Conservation (phyloP, 1,140 invertebrate species). For the Teleogryllus occipitalis region DNA sequence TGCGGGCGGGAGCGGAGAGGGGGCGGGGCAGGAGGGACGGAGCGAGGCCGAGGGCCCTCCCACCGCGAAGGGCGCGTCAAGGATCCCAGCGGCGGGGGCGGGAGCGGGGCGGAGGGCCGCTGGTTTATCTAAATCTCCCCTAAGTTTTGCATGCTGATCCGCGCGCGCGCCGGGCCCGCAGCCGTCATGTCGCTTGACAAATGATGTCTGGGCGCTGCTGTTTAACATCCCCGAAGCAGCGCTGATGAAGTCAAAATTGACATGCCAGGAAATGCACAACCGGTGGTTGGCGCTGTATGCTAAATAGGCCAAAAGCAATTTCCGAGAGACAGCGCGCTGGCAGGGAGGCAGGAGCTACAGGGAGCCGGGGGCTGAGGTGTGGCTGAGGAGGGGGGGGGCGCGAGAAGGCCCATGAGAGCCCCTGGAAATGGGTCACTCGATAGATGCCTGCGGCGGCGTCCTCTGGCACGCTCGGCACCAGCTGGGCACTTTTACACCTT, state of each 20-base stretch:
- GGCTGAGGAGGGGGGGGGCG: no score
- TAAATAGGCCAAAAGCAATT: background rate
- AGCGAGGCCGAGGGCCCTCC: background rate
- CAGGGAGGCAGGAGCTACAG: background rate
- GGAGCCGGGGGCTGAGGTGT: no score
- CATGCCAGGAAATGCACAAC: background rate
- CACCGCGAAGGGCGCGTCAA: background rate
- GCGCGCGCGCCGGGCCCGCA: background rate
- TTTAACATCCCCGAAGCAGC: background rate
- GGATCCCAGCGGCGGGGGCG: background rate
- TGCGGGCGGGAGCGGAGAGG: no score
- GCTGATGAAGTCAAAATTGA: slow-evolving; percentile 4
- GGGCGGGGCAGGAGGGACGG: no score
- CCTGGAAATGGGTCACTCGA: no score
- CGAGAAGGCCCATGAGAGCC: no score
- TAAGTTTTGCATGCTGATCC: background rate
- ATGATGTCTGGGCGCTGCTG: background rate
- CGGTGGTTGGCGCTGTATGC: background rate
- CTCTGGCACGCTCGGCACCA: no score
- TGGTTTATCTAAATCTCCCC: background rate
- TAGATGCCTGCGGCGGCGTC: no score
- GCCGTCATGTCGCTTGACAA: background rate
- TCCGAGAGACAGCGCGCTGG: background rate
- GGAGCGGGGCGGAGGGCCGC: no score
- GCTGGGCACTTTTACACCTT: no score